Evolutionary conservation across 1,140 invertebrate species (phyloP).

Genomic region (Argopecten irradians): DNA sequence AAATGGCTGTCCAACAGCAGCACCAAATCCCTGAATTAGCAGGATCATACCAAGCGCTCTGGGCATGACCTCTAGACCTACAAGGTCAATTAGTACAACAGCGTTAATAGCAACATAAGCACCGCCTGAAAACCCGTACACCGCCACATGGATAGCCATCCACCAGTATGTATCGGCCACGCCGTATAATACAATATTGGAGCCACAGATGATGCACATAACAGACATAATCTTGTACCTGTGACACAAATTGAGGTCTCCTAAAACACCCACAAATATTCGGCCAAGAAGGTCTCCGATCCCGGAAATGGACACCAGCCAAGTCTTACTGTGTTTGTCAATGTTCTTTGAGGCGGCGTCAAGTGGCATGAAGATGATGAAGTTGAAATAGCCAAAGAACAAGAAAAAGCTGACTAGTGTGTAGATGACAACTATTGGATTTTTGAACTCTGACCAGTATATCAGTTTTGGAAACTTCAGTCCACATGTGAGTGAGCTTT

Average conservation of each 20-base stretch:
- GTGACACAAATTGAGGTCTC: slow-evolving; percentile 57
- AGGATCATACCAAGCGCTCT: slow-evolving; percentile 64
- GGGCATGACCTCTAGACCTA: slow-evolving; percentile 63
- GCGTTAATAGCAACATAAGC: slow-evolving; percentile 60
- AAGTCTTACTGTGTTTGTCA: slow-evolving; percentile 58
- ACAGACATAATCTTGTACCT: slow-evolving; percentile 65
- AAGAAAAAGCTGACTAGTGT: slow-evolving; percentile 60
- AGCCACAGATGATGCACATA: slow-evolving; percentile 52
- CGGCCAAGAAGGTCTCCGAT: slow-evolving; percentile 65
- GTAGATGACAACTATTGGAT: slow-evolving; percentile 59
- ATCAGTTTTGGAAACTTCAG: slow-evolving; percentile 51
- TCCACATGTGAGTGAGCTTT: slow-evolving; percentile 32
- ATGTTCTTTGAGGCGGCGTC: slow-evolving; percentile 51
- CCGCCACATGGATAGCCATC: slow-evolving; percentile 58
- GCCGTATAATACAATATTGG: slow-evolving; percentile 57
- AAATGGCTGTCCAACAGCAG: slow-evolving; percentile 64
- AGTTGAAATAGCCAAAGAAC: slow-evolving; percentile 73
- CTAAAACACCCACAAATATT: slow-evolving; percentile 60
- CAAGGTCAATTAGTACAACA: slow-evolving; percentile 68
- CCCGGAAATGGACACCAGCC: slow-evolving; percentile 65
- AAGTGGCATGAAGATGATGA: slow-evolving; percentile 67
- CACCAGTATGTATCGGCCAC: slow-evolving; percentile 55
- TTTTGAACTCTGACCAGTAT: slow-evolving; percentile 63
- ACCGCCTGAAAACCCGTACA: slow-evolving; percentile 69
- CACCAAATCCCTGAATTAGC: slow-evolving; percentile 67